A percentile compares a stretch with the other conserved stretches of the same genome.
phyloP scores from a whole-genome alignment of 2,888 invertebrate species.

The Ommatoiulus sabulosus region DNA sequence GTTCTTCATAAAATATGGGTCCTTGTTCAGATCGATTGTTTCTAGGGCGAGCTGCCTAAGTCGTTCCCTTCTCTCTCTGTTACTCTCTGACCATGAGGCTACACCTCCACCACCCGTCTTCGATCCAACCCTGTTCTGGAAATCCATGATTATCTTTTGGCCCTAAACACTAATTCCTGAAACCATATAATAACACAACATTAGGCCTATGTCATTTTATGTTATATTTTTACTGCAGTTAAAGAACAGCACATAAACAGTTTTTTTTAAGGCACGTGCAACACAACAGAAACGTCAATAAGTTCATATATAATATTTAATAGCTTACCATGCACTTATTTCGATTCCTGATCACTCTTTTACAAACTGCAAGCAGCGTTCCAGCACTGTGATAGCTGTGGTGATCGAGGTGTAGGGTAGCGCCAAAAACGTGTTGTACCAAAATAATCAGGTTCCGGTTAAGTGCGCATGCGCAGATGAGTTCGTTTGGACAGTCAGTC shows the following conservation, averaged over 20 bases:
- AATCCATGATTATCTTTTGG: constrained; percentile 84
- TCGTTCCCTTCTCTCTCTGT: constrained; percentile 94
- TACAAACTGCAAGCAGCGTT: background rate
- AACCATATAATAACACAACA: background rate
- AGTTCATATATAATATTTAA: background rate
- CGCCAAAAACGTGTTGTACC: too few species aligned
- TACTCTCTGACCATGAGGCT: constrained; percentile 98
- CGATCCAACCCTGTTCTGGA: constrained; percentile 98
- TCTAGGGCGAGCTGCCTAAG: constrained; percentile 95
- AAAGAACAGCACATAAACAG: background rate
- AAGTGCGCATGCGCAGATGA: too few species aligned
- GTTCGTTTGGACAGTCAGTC: too few species aligned
- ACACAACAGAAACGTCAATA: background rate
- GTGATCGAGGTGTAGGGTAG: background rate
- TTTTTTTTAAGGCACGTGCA: background rate
- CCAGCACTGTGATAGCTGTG: background rate
- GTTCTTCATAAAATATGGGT: constrained; percentile 99
- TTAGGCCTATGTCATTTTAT: background rate
- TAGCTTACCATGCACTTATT: background rate
- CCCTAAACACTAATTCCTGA: background rate
- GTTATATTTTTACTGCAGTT: background rate
- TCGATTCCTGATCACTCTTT: background rate
- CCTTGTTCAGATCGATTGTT: constrained; percentile 98
- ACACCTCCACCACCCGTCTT: constrained; percentile 99
- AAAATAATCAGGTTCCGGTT: too few species aligned